Conservation (phyloP, 2,113 vertebrate species). For the Pavo muticus region DNA sequence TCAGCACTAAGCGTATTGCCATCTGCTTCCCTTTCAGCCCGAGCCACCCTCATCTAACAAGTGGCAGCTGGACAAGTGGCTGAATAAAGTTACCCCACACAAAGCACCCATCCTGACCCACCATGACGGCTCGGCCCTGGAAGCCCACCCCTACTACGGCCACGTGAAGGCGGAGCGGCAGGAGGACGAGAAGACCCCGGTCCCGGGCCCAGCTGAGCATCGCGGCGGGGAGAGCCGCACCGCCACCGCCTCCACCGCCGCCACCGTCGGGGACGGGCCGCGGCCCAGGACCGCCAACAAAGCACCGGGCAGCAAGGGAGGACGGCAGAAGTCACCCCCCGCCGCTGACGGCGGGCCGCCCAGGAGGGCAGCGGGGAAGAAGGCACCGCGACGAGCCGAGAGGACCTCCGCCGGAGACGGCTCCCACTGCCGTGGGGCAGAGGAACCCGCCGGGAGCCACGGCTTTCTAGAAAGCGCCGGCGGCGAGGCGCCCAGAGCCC, state of each 20-base stretch:
- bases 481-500: slow-evolving; percentile 65
- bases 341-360: slow-evolving; percentile 71
- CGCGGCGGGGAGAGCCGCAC: slow-evolving; percentile 77
- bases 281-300: slow-evolving; percentile 79
- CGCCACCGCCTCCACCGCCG: accelerated
- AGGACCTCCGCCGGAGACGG: slow-evolving; percentile 64
- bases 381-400: slow-evolving; percentile 70
- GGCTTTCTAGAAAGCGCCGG: slow-evolving; percentile 53
- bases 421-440: slow-evolving; percentile 51
- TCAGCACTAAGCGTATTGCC: background rate
- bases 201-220: slow-evolving; percentile 74
- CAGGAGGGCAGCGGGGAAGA: slow-evolving; percentile 71
- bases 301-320: slow-evolving; percentile 77
- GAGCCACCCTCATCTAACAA: slow-evolving; percentile 87
- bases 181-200: slow-evolving; percentile 78
- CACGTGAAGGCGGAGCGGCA: slow-evolving; percentile 53
- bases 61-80: slow-evolving; percentile 98
- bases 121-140: slow-evolving; percentile 70
- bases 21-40: slow-evolving; percentile 76
- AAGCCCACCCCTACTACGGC: slow-evolving; percentile 70
- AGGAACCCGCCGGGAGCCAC: slow-evolving; percentile 62
- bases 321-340: slow-evolving; percentile 82
- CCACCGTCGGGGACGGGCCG: slow-evolving; percentile 76
- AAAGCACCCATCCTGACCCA: slow-evolving; percentile 83
- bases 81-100: slow-evolving; percentile 88